Base-by-base conservation (phyloP, 2,797 vertebrate genomes). In the Pelobates cultripes region DNA sequence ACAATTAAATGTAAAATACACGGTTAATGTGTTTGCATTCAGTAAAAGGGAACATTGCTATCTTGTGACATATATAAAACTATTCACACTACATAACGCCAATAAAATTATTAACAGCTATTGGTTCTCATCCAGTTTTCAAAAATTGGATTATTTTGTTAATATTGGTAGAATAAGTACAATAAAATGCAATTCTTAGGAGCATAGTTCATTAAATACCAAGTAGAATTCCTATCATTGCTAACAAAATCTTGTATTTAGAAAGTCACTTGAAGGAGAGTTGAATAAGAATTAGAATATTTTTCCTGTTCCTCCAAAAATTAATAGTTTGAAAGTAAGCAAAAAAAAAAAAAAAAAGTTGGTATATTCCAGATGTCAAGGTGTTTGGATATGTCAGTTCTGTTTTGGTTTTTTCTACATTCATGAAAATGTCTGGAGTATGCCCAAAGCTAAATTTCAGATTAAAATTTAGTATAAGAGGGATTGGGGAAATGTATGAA, bases 81-180 rank as follows among this genome's bases (percentile, higher is more conserved):
- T 7, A 77, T 77, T 53, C 63, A 68, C 10, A 5, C 43, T 45
- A 43, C 12, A 41, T 47, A 47, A 47, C 44, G 1, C 28, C 64
- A 43, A 51, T 64, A 66, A 76, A 64, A 45, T 40, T 45, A 13
- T 64, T 76, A 12, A 47, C 61, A 76, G 74, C 60, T 76, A 12
- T 43, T 76, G 57, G 43, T 75, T 43, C 40, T 17, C 45, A 5
- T 66, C 74, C 74, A 66, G 60, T 15, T n/a, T 45, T 17, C 73
- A 43, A 5, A 73, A 57, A 60, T 17, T 51, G 70, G n/a, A 73
- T 28, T 42, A 28, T 28, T 28, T 28, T 28, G 28, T 28, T 28
- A 28, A 28, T 28, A 28, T 28, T 28, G 2, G 2, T 28, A 2
- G 28, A 28, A 28, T 28, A 28, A 28, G 28, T 28, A 28, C 28